Percentiles rank a stretch among this genome's conserved stretches.
Conservation (phyloP, 2,888 invertebrate genomes). For the Leptopterna dolabrata region DNA sequence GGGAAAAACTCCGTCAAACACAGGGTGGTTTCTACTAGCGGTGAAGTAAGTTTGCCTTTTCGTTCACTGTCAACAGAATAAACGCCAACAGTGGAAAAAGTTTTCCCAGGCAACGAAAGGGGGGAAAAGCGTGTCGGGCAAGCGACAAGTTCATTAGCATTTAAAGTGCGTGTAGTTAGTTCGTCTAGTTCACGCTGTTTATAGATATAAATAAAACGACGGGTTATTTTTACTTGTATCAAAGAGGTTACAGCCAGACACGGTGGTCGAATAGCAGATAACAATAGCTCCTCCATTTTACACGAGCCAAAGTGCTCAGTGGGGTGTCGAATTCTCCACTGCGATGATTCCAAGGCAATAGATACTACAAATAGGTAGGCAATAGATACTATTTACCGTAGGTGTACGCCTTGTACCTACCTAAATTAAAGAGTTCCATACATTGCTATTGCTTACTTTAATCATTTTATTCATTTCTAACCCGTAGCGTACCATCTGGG, state of each 20-base stretch:
- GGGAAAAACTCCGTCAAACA: background rate
- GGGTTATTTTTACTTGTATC: background rate
- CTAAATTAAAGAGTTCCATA: no score
- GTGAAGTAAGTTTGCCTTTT: background rate
- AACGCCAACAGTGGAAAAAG: background rate
- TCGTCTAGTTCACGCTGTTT: background rate
- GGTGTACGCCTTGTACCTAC: no score
- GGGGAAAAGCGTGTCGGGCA: background rate
- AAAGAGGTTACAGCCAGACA: background rate
- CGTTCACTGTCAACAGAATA: background rate
- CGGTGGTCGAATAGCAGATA: background rate
- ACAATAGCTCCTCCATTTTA: background rate
- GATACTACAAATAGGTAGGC: no score
- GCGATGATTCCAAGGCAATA: no score
- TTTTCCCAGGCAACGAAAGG: background rate
- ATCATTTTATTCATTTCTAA: no score
- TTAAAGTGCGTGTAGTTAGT: background rate
- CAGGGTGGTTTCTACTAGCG: background rate
- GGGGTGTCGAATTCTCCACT: no score
- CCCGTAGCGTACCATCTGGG: no score
- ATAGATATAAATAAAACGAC: background rate
- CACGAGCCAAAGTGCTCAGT: background rate
- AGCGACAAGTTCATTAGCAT: constrained; percentile 23
- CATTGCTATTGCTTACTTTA: no score
- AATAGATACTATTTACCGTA: no score